Base-by-base conservation (phyloP, 2,888 invertebrate genomes). In the Rhorus exstirpatorius region DNA sequence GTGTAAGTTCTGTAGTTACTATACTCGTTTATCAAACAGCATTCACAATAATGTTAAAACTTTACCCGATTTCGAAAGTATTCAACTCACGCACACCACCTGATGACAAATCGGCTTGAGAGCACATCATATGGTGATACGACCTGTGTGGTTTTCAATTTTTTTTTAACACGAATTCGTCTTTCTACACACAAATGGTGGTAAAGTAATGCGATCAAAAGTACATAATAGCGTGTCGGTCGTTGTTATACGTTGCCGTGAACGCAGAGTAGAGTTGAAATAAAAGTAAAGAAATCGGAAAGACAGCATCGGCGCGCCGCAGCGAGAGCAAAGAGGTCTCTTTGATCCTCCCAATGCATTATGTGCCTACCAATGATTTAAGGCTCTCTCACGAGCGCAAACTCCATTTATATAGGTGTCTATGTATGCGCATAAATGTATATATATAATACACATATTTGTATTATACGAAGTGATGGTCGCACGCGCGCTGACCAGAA, bases 301-400 rank as follows among this genome's bases (percentile, higher is more conserved):
- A 77, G 68, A 61, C 38, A 53, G 55, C 72, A 72, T 70, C 51
- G 65, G 58, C 75, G 84, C 85, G 83, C 84, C n/a, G n/a, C 83
- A 76, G 76, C 83, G 68, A 85, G 83, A 79, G 76, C 84, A 84
- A 82, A 70, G n/a, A 82, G 87, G 85, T 86, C 87, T 88, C 92
- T 92, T 91, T 92, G 92, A 92, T 91, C 91, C 91, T 90, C 89
- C 89, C 88, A 90, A 89, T 89, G 89, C 89, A 88, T 89, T 88
- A 87, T 87, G 84, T 84, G 85, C 87, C 85, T 70, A 79, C 88
- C 88, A 85, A 90, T 91, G 91, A 91, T 91, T 91, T 90, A 91
- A 89, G 88, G 88, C 85, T 87, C 85, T 85, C 84, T 86, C 87
- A 85, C 84, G 70, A 49, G 65, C 24, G 51, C 41, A 63, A 46